phyloP scores from a whole-genome alignment of 2,113 vertebrate genomes.

The Genyomyrus donnyi region DNA sequence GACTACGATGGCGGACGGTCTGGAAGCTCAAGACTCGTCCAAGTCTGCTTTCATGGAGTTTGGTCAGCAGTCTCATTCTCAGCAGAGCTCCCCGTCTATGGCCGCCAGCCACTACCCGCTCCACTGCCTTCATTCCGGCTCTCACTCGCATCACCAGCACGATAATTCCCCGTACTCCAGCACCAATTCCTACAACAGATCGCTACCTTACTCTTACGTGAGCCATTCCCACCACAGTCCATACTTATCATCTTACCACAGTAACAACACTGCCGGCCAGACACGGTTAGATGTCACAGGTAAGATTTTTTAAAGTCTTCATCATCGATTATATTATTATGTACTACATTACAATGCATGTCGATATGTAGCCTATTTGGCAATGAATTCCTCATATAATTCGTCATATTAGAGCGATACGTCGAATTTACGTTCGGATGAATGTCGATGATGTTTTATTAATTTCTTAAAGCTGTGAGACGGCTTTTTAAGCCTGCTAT shows the following conservation, averaged over 20 bases:
- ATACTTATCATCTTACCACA: slow-evolving; percentile 93
- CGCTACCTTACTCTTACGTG: slow-evolving; percentile 90
- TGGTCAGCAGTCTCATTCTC: slow-evolving; percentile 87
- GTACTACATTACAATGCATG: neutral
- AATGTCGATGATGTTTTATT: neutral
- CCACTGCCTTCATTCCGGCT: slow-evolving; percentile 88
- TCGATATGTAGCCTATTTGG: too few species aligned
- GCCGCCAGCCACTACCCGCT: slow-evolving; percentile 88
- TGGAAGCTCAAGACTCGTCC: slow-evolving; percentile 97
- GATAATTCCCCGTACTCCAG: slow-evolving; percentile 78
- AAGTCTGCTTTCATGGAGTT: slow-evolving; percentile 99
- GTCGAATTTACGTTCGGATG: neutral
- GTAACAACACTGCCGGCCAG: slow-evolving; percentile 77
- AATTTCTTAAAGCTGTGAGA: neutral
- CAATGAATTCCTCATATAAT: neutral
- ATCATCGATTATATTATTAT: neutral
- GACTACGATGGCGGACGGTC: slow-evolving; percentile 99
- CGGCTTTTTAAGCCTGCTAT: neutral
- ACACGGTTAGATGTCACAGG: slow-evolving; percentile 91
- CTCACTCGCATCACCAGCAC: slow-evolving; percentile 84
- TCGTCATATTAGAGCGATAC: neutral
- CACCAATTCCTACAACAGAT: slow-evolving; percentile 88
- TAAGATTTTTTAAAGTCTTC: slow-evolving; percentile 59
- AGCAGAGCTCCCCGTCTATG: slow-evolving; percentile 84
- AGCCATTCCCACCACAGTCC: slow-evolving; percentile 96